Evolutionary conservation across 2,888 invertebrate genomes (phyloP).

Genomic region (Scaptomyza polygonia): DNA sequence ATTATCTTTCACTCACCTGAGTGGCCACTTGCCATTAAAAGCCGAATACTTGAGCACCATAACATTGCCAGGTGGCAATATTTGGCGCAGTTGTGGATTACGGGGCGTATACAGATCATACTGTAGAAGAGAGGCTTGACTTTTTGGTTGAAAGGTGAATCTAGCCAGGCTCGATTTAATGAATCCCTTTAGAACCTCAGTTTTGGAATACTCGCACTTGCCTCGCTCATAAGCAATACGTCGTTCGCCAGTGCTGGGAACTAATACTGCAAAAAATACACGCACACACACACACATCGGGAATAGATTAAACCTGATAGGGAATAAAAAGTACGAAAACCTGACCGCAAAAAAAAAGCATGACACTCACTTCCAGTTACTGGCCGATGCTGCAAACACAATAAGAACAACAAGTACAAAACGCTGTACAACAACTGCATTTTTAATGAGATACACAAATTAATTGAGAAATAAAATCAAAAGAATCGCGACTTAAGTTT

Average conservation of each 20-base stretch:
- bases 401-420: constrained; percentile 2
- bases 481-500: constrained; percentile 14
- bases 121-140: constrained; percentile 59
- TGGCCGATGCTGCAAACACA: constrained; percentile 20
- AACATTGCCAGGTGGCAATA: constrained; percentile 65
- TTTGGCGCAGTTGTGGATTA: constrained; percentile 69
- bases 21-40: constrained; percentile 80
- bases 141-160: constrained; percentile 42
- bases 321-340: not conserved
- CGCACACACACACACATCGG: constrained; percentile 10
- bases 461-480: constrained; percentile 21
- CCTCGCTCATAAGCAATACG: constrained; percentile 73
- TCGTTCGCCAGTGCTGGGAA: constrained; percentile 11
- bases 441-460: constrained; percentile 5
- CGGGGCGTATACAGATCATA: constrained; percentile 78
- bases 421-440: constrained; percentile 36
- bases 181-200: constrained; percentile 67
- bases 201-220: constrained; percentile 71
- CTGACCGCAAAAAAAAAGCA: constrained; percentile 1
- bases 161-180: constrained; percentile 58
- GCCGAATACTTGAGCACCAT: constrained; percentile 60
- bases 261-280: constrained; percentile 7
- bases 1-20: constrained; percentile 63
- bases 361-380: constrained; percentile 42
- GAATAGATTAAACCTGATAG: constrained; percentile 22